phyloP scores from a whole-genome alignment of 2,797 vertebrate genomes.

The Danio aesculapii region DNA sequence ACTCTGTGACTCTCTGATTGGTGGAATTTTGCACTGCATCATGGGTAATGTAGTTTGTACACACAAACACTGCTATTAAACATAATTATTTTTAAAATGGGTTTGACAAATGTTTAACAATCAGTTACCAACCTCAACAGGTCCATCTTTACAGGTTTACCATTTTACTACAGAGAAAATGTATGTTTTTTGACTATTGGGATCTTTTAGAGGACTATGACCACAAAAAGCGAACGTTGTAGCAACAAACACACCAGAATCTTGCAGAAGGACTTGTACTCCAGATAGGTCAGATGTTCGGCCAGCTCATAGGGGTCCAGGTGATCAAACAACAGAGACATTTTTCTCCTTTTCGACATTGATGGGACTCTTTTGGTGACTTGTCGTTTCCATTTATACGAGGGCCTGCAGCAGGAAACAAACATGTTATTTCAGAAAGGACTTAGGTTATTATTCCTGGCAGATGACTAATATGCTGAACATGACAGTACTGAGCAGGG shows the following conservation, averaged over 20 bases:
- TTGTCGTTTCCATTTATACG: conserved; percentile 92
- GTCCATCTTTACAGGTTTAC: too few species aligned
- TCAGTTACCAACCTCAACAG: too few species aligned
- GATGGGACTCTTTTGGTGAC: conserved; percentile 86
- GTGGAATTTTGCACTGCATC: too few species aligned
- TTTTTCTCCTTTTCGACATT: conserved; percentile 88
- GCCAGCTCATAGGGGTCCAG: conserved; percentile 88
- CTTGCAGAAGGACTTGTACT: conserved; percentile 93
- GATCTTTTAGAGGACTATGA: not conserved
- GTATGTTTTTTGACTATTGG: too few species aligned
- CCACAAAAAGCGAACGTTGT: not conserved
- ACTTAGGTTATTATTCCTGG: conserved; percentile 6
- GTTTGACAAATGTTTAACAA: too few species aligned
- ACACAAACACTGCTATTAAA: too few species aligned
- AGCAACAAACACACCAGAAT: conserved; percentile 82
- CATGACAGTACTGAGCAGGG: not conserved
- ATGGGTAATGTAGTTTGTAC: too few species aligned
- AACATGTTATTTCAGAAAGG: not conserved
- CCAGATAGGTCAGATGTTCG: conserved; percentile 89
- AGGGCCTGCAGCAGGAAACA: conserved; percentile 78
- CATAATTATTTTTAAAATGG: too few species aligned
- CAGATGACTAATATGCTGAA: not conserved
- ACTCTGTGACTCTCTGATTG: too few species aligned
- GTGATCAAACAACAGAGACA: conserved; percentile 92
- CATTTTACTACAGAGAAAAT: too few species aligned